Evolutionary conservation across 2,113 vertebrate genomes (phyloP).

Genomic region (Marmota flaviventris): DNA sequence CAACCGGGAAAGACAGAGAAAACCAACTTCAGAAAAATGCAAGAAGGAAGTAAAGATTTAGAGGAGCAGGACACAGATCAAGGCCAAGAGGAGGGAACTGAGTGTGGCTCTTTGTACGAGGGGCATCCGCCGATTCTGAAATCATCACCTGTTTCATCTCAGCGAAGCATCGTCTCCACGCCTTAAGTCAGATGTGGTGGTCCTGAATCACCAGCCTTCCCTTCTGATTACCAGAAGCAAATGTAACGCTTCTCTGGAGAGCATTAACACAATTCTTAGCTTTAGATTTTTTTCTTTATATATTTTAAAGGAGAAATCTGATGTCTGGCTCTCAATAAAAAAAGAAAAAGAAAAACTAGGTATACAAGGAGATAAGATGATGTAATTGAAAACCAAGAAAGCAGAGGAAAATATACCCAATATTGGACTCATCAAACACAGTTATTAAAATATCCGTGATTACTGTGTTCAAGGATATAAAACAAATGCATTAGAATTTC

Average conservation of each 20-base stretch:
- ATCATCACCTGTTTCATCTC: background rate
- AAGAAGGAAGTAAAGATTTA: background rate
- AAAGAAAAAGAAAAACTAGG: background rate
- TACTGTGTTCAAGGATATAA: background rate
- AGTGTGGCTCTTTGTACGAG: background rate
- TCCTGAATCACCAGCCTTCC: background rate
- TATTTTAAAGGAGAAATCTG: background rate
- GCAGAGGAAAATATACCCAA: too few relatives aligned
- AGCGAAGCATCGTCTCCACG: too few relatives aligned
- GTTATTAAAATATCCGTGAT: background rate
- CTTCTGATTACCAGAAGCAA: background rate
- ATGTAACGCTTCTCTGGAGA: background rate
- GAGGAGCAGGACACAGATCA: background rate
- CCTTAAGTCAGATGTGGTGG: fast-evolving
- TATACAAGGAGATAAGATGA: background rate
- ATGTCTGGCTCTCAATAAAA: background rate
- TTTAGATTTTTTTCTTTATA: background rate
- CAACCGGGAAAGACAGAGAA: background rate
- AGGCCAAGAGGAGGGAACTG: too few relatives aligned
- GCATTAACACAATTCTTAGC: background rate
- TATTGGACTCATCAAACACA: background rate
- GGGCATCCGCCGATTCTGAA: fast-evolving
- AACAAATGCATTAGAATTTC: background rate
- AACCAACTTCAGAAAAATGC: background rate
- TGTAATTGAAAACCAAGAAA: background rate